Base-by-base conservation (phyloP, 2,797 vertebrate genomes). In the Premnoplex brunnescens region DNA sequence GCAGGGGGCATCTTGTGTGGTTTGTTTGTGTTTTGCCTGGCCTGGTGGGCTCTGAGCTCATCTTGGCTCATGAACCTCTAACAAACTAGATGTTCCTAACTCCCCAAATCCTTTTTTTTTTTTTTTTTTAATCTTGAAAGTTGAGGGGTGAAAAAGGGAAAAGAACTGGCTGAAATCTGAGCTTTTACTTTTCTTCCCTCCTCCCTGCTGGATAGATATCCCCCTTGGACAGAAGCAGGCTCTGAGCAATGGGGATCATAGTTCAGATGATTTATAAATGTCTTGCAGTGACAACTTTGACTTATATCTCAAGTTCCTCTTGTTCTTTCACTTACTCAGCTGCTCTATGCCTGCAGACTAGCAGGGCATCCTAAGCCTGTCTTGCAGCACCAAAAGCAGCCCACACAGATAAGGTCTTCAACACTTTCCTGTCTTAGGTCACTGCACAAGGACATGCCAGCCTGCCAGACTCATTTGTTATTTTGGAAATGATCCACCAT, bases 391-490 rank as follows among this genome's bases (percentile, higher is more conserved):
- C 26, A 20, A 62, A 89, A 71, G 11, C 41, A 72, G 71, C 68
- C 44, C 48, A 71, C 1, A 1, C 9, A 49, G 37, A 34, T 36
- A 89, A 92, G 93, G 52, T 85, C 85, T 82, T 94, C 55, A 21
- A 86, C 78, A 49, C 71, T 89, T 24, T 26, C 73, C 83, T 89
- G 96, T 88, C 93, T 93, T 91, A 95, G 91, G 84, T 95, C 88
- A 86, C 75, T 80, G 81, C 78, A 91, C 87, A 96, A 95, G 96
- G 63, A 46, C 69, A 43, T 85, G 84, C 86, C 79, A 89, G 44
- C 52, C 78, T 72, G 66, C 93, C 96, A 95, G 82, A 76, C 62
- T 90, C 89, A 91, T 97, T 96, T 91, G 67, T 95, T 97, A 90
- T 85, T 77, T 93, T 96, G 94, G 92, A 95, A 95, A 94, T 88